Evolutionary conservation across 2,113 vertebrate genomes (phyloP).

Genomic region (Hyla sarda): DNA sequence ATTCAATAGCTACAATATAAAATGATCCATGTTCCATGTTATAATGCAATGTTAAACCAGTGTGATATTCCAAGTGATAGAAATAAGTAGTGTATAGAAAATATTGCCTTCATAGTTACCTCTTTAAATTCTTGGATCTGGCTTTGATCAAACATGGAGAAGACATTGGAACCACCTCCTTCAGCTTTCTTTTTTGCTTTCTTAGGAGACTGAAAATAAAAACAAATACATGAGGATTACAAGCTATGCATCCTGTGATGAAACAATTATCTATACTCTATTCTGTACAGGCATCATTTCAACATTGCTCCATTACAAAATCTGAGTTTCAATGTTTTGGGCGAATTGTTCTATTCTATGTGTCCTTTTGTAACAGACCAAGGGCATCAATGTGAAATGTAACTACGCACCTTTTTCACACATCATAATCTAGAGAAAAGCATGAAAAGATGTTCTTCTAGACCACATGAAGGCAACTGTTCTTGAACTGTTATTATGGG

Average conservation of each 20-base stretch:
- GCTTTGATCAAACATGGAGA: constrained; percentile 91
- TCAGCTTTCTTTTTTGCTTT: constrained; percentile 85
- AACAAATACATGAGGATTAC: too few relatives aligned
- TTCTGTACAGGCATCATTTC: neutral
- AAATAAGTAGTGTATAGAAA: neutral
- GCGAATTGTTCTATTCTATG: neutral
- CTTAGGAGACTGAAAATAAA: constrained; percentile 77
- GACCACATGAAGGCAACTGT: too few relatives aligned
- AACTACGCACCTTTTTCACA: too few relatives aligned
- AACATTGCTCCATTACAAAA: neutral
- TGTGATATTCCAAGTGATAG: neutral
- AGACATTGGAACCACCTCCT: constrained; percentile 84
- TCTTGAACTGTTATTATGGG: neutral
- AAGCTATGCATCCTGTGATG: too few relatives aligned
- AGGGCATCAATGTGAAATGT: too few relatives aligned
- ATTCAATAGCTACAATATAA: too few relatives aligned
- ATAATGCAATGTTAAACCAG: neutral
- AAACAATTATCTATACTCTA: neutral
- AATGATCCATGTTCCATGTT: too few relatives aligned
- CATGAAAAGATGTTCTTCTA: neutral
- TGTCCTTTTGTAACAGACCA: neutral
- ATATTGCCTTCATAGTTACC: constrained; percentile 68
- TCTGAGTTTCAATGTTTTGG: neutral
- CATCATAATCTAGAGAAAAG: too few relatives aligned
- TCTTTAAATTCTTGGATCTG: constrained; percentile 95